phyloP scores from a whole-genome alignment of 2,113 vertebrate species.

The Caranx melampygus region DNA sequence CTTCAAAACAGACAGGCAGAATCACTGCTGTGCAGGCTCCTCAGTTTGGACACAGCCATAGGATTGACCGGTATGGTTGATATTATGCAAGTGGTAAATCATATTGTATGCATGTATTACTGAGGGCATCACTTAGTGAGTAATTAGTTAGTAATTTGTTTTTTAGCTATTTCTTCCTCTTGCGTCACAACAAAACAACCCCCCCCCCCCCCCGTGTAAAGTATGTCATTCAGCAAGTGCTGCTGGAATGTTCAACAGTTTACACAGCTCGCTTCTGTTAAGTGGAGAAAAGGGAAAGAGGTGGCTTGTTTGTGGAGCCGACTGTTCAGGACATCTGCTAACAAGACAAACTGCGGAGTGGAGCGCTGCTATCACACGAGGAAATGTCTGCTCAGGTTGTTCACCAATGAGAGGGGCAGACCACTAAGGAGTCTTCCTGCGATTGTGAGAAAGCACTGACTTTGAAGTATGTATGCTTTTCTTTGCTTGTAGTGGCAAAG shows the following conservation, averaged over 20 bases:
- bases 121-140: background rate
- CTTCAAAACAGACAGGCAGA: no score
- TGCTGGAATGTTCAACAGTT: slow-evolving; percentile 45
- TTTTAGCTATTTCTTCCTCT: background rate
- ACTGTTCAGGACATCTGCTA: slow-evolving; percentile 48
- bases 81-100: background rate
- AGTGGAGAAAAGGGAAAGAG: slow-evolving; percentile 15
- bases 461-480: slow-evolving; percentile 28
- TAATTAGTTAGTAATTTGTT: no score
- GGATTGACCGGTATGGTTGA: background rate
- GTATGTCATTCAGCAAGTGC: slow-evolving; percentile 30
- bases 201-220: background rate
- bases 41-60: no score
- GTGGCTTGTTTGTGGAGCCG: slow-evolving; percentile 56
- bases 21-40: no score
- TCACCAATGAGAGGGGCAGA: slow-evolving; percentile 43
- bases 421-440: slow-evolving; percentile 73
- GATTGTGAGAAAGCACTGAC: slow-evolving; percentile 76
- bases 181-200: slow-evolving; percentile 15
- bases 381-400: slow-evolving; percentile 72
- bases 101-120: background rate
- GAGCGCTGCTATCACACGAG: slow-evolving; percentile 58
- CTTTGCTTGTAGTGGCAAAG: slow-evolving; percentile 42
- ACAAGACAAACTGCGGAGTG: slow-evolving; percentile 39
- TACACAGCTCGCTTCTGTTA: background rate